phyloP scores from a whole-genome alignment of 2,797 vertebrate species.

The Cottoperca gobio region DNA sequence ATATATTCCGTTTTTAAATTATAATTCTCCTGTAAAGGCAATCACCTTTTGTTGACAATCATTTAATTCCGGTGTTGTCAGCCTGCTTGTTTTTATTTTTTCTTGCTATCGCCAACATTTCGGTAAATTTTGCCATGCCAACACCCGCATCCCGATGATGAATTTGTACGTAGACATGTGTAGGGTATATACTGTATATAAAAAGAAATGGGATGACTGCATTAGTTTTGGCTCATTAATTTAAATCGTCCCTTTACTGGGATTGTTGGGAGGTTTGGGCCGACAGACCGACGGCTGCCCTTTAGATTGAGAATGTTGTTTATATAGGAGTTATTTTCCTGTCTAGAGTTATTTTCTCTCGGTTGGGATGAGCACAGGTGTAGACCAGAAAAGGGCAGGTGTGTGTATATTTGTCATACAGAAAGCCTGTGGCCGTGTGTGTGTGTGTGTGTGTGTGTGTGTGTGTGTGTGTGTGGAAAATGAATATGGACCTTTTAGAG shows the following conservation, averaged over 20 bases:
- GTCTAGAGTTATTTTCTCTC: conserved; percentile 74
- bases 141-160: conserved; percentile 61
- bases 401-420: conserved; percentile 74
- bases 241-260: conserved; percentile 72
- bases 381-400: conserved; percentile 55
- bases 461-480: conserved; percentile 48
- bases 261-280: conserved; percentile 56
- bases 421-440: conserved; percentile 69
- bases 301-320: conserved; percentile 79
- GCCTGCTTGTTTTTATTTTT: conserved; percentile 47
- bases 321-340: conserved; percentile 79
- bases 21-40: conserved; percentile 79
- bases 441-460: conserved; percentile 45
- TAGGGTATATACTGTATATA: conserved; percentile 82
- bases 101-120: conserved; percentile 46
- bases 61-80: conserved; percentile 71
- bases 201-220: conserved; percentile 75
- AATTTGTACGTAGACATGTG: conserved; percentile 71
- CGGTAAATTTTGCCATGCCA: conserved; percentile 54
- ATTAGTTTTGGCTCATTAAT: conserved; percentile 79
- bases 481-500: conserved; percentile 67
- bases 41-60: conserved; percentile 84
- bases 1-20: conserved; percentile 75
- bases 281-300: conserved; percentile 30
- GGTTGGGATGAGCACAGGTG: conserved; percentile 64